Evolutionary conservation across 2,888 invertebrate species (phyloP).

Genomic region (Mellilla xanthometata): DNA sequence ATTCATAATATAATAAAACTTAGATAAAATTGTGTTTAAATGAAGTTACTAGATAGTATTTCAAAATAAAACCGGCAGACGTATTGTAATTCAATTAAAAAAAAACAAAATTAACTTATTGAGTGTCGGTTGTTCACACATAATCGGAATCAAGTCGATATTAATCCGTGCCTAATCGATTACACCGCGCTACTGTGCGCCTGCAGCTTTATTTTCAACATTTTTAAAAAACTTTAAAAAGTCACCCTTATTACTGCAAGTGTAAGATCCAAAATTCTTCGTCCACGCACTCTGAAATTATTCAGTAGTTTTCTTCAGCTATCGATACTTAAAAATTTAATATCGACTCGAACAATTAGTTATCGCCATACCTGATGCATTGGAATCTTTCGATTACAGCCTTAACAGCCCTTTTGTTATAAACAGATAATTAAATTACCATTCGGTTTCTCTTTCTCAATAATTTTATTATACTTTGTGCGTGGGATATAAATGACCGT

Average conservation of each 20-base stretch:
- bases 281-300: constrained; percentile 2
- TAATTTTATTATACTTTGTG: constrained; percentile 14
- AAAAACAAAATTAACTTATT: constrained; percentile 28
- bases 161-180: constrained; percentile 61
- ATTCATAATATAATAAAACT: too few species aligned
- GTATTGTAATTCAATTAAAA: neutral
- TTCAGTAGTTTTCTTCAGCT: constrained; percentile 34
- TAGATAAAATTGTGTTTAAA: too few species aligned
- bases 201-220: constrained; percentile 28
- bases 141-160: constrained; percentile 47
- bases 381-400: constrained; percentile 40
- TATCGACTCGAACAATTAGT: constrained; percentile 36
- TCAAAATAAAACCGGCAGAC: too few species aligned
- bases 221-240: neutral
- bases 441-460: constrained; percentile 2
- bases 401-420: constrained; percentile 16
- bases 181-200: constrained; percentile 60
- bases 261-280: constrained; percentile 2
- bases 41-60: too few species aligned
- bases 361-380: constrained; percentile 34
- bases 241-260: neutral
- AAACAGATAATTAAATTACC: constrained; percentile 18
- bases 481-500: constrained; percentile 12
- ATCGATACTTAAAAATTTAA: constrained; percentile 44
- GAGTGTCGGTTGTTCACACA: constrained; percentile 40